A percentile compares a stretch with the other conserved stretches of the same genome.
These are phyloP conservation scores for Amblyraja radiata DNA, from an alignment of 2,797 vertebrate genomes.

Conservation along the genomic window DNA sequence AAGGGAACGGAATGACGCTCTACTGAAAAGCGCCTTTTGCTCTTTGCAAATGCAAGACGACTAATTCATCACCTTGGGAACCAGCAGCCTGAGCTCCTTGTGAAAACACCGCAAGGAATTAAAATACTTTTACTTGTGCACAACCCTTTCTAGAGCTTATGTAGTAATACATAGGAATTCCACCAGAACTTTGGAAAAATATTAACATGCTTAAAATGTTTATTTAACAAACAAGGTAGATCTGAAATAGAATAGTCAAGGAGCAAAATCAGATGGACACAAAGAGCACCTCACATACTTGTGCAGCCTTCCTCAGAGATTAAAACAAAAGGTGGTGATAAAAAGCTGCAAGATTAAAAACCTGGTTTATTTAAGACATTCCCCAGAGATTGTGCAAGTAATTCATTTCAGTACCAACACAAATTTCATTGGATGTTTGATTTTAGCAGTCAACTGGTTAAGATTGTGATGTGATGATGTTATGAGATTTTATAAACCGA, in stretches of 20 bases:
- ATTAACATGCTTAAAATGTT: neutral
- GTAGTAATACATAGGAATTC: slow-evolving; percentile 19
- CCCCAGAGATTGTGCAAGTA: neutral
- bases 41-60: slow-evolving; percentile 22
- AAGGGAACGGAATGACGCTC: slow-evolving; percentile 13
- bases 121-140: neutral
- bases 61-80: slow-evolving; percentile 38
- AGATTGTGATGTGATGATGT: neutral
- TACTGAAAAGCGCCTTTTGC: slow-evolving; percentile 3
- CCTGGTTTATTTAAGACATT: neutral
- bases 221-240: neutral
- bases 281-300: neutral
- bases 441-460: slow-evolving; percentile 3
- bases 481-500: neutral
- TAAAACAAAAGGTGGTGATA: neutral
- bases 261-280: neutral
- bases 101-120: slow-evolving; percentile 2
- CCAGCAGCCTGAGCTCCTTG: slow-evolving; percentile 28
- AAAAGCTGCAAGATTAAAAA: neutral
- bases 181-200: neutral
- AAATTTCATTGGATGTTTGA: neutral
- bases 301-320: neutral
- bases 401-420: neutral
- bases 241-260: neutral
- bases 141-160: neutral